Conservation (phyloP, 2,888 invertebrate genomes). For the Loripinus fragilis region DNA sequence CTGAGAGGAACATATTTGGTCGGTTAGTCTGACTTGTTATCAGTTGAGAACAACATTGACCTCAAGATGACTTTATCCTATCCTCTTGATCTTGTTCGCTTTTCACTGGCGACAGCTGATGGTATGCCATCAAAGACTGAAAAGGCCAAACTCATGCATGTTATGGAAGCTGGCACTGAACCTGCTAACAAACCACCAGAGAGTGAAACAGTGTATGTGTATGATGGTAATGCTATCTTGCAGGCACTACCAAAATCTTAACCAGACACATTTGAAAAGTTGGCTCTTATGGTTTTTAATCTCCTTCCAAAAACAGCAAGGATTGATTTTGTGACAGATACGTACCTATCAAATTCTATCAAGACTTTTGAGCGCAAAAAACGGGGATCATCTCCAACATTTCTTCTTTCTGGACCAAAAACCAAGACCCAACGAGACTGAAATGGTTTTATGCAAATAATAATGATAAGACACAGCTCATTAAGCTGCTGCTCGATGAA, state of each 20-base stretch:
- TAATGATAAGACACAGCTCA: background rate
- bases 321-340: background rate
- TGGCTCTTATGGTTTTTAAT: background rate
- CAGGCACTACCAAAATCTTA: background rate
- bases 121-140: slow-evolving; percentile 16
- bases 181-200: background rate
- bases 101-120: slow-evolving; percentile 18
- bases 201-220: background rate
- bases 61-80: background rate
- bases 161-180: background rate
- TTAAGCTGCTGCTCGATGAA: background rate
- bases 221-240: background rate
- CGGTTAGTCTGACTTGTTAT: background rate
- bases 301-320: background rate
- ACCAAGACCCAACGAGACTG: background rate
- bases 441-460: background rate
- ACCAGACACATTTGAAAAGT: background rate
- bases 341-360: background rate
- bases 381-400: background rate
- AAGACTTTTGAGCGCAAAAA: background rate
- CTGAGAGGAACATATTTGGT: background rate
- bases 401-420: background rate
- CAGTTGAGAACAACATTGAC: background rate
- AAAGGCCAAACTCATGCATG: slow-evolving; percentile 7
- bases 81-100: background rate